Conservation (phyloP, 2,888 invertebrate species). For the Microplitis deprimator region DNA sequence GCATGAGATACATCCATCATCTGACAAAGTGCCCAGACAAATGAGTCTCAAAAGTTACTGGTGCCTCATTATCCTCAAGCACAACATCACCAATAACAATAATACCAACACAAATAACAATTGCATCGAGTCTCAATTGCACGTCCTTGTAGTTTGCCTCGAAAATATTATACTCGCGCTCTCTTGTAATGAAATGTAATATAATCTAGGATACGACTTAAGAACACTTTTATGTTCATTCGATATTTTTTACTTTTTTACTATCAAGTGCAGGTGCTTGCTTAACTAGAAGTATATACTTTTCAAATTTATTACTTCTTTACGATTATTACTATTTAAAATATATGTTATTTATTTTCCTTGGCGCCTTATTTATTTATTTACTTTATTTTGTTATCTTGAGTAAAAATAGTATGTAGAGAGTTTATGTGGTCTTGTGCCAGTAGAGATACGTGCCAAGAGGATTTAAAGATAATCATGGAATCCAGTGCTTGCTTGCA, state of each 20-base stretch:
- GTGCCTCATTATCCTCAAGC: slow-evolving; percentile 26
- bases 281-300: too few species aligned
- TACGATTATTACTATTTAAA: neutral
- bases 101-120: slow-evolving; percentile 17
- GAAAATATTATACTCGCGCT: slow-evolving; percentile 5
- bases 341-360: slow-evolving; percentile 8
- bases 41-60: slow-evolving; percentile 57
- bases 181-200: slow-evolving; percentile 34
- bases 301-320: neutral
- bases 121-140: slow-evolving; percentile 20
- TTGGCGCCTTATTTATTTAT: slow-evolving; percentile 24
- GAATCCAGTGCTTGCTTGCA: slow-evolving; percentile 6
- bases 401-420: slow-evolving; percentile 24
- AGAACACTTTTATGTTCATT: slow-evolving; percentile 14
- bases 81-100: slow-evolving; percentile 21
- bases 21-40: slow-evolving; percentile 59
- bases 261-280: neutral
- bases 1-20: slow-evolving; percentile 61
- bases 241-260: neutral
- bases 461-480: slow-evolving; percentile 32
- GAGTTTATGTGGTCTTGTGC: neutral
- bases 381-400: slow-evolving; percentile 7
- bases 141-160: slow-evolving; percentile 11
- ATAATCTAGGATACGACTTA: slow-evolving; percentile 32
- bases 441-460: slow-evolving; percentile 29